Percentiles rank a stretch among this genome's conserved stretches.
Conservation (phyloP, 2,113 vertebrate species). For the Embiotoca jacksoni region DNA sequence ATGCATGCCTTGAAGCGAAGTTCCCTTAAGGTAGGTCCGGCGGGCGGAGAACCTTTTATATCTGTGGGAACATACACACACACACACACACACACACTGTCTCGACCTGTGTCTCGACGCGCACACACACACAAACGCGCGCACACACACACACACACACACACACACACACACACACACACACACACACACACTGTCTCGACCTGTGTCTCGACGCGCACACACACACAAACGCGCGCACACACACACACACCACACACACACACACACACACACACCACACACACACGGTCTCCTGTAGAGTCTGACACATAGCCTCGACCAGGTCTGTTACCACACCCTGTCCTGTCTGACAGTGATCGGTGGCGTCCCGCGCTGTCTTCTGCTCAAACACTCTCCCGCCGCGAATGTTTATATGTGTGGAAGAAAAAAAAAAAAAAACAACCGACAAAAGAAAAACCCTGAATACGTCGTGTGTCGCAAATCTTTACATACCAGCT, state of each 20-base stretch:
- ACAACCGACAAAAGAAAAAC: not conserved
- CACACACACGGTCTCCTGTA: constrained; percentile 15
- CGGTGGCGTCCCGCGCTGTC: constrained; percentile 63
- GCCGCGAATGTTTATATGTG: constrained; percentile 34
- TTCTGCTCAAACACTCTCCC: constrained; percentile 27
- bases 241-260: too few species aligned
- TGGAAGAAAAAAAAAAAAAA: not conserved
- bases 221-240: constrained; percentile 44
- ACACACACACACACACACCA: constrained; percentile 4
- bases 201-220: constrained; percentile 25
- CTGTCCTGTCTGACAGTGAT: constrained; percentile 69
- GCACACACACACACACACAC: constrained; percentile 28
- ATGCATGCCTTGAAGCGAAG: constrained; percentile 83
- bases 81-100: constrained; percentile 26
- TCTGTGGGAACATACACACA: constrained; percentile 72
- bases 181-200: constrained; percentile 40
- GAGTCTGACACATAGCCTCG: constrained; percentile 42
- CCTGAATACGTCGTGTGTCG: not conserved
- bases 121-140: constrained; percentile 38
- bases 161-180: constrained; percentile 40
- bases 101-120: too few species aligned
- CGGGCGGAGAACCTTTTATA: constrained; percentile 53
- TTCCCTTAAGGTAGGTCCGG: constrained; percentile 83
- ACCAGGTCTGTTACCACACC: constrained; percentile 40
- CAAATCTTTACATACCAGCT: not conserved